Percentiles rank a stretch among this genome's conserved stretches.
phyloP scores from a whole-genome alignment of 2,113 vertebrate species.

The Apteryx mantelli region DNA sequence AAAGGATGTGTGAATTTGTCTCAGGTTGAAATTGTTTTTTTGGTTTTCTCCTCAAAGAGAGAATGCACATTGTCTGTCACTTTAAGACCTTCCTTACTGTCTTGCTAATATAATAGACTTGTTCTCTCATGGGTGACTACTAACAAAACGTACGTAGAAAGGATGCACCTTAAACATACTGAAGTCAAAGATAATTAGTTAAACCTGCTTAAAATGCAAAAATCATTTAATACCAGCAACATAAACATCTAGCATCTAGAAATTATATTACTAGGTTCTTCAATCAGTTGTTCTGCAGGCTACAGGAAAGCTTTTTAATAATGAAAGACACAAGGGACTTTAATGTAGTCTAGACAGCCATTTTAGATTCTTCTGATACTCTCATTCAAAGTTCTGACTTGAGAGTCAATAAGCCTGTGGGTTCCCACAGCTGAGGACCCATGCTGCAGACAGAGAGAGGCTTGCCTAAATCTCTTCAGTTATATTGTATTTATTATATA shows the following conservation, averaged over 20 bases:
- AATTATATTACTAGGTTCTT: neutral
- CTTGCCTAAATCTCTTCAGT: neutral
- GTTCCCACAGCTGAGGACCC: neutral
- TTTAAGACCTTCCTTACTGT: neutral
- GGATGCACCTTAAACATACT: neutral
- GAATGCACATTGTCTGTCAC: neutral
- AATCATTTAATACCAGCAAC: neutral
- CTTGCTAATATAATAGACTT: conserved; percentile 4
- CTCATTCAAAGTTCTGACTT: neutral
- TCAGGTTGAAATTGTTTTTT: neutral
- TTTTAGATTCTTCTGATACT: neutral
- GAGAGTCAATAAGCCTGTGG: neutral
- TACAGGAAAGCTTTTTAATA: neutral
- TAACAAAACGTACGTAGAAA: neutral
- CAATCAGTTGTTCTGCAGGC: neutral
- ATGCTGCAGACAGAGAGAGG: neutral
- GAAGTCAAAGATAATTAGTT: conserved; percentile 34
- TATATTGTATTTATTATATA: neutral
- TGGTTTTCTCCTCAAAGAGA: neutral
- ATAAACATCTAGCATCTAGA: neutral
- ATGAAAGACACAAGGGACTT: neutral
- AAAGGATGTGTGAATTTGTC: neutral
- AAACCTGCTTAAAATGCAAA: conserved; percentile 51
- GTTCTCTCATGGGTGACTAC: neutral
- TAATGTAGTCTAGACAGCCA: neutral